Percentiles rank a stretch among this genome's conserved stretches.
Evolutionary conservation across 2,888 invertebrate species (phyloP).

Genomic region (Clepsis dumicolana): DNA sequence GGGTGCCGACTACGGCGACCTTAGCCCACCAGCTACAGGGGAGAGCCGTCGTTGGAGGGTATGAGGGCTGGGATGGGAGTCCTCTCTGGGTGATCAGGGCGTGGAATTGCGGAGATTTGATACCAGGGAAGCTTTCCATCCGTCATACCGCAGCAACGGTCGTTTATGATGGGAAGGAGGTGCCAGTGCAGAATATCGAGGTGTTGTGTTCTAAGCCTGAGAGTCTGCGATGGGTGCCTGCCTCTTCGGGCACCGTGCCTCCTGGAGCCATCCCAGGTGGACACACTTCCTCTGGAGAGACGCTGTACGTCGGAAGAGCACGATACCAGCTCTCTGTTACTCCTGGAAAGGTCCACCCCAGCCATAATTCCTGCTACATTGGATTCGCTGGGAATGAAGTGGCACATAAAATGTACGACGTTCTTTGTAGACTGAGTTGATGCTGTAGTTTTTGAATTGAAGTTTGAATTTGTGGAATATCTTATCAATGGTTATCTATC

Average conservation of each 20-base stretch:
- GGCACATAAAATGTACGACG: slow-evolving; percentile 76
- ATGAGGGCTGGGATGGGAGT: slow-evolving; percentile 82
- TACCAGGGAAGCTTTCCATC: slow-evolving; percentile 80
- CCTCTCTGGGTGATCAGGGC: slow-evolving; percentile 80
- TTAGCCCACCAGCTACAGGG: slow-evolving; percentile 69
- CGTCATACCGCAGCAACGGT: slow-evolving; percentile 76
- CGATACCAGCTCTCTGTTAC: slow-evolving; percentile 85
- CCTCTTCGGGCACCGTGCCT: slow-evolving; percentile 82
- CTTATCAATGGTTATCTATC: slow-evolving; percentile 21
- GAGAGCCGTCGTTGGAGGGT: slow-evolving; percentile 77
- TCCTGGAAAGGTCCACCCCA: slow-evolving; percentile 85
- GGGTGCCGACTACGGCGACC: slow-evolving; percentile 74
- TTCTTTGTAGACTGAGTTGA: slow-evolving; percentile 73
- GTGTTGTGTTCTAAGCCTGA: slow-evolving; percentile 73
- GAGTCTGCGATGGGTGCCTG: slow-evolving; percentile 81
- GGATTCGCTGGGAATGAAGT: slow-evolving; percentile 76
- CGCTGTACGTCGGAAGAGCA: slow-evolving; percentile 85
- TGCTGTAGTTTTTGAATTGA: slow-evolving; percentile 13
- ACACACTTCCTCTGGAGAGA: slow-evolving; percentile 76
- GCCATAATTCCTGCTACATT: slow-evolving; percentile 75
- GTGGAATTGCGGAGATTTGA: slow-evolving; percentile 77
- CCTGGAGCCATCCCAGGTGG: slow-evolving; percentile 85
- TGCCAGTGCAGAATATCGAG: slow-evolving; percentile 78
- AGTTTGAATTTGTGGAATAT: slow-evolving; percentile 21
- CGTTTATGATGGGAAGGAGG: slow-evolving; percentile 73